Evolutionary conservation across 2,888 invertebrate genomes (phyloP).

Genomic region (Xanthorhoe spadicearia): DNA sequence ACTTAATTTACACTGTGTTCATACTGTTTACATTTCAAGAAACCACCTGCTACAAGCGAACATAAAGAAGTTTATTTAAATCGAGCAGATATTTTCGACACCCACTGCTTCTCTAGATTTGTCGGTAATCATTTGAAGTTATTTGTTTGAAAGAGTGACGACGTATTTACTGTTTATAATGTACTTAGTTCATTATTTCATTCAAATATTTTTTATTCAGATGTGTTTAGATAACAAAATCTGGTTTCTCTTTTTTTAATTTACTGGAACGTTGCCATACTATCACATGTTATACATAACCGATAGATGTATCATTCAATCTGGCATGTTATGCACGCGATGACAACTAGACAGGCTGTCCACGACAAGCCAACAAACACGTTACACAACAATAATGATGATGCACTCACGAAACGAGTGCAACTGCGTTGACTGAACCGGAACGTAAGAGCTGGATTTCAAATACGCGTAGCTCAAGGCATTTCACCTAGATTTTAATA

Average conservation of each 20-base stretch:
- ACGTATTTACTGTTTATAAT: constrained; percentile 20
- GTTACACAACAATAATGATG: constrained; percentile 27
- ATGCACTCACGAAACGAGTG: constrained; percentile 24
- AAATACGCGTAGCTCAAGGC: constrained; percentile 9
- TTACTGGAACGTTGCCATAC: constrained; percentile 33
- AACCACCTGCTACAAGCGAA: not conserved
- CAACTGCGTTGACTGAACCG: constrained; percentile 20
- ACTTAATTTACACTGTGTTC: not conserved
- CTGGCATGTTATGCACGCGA: constrained; percentile 29
- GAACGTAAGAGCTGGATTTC: constrained; percentile 9
- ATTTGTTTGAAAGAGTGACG: constrained; percentile 21
- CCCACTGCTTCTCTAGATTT: constrained; percentile 2
- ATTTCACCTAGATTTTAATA: constrained; percentile 9
- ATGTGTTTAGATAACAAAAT: constrained; percentile 15
- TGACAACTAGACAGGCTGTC: constrained; percentile 32
- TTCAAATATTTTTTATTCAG: constrained; percentile 5
- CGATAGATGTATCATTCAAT: constrained; percentile 22
- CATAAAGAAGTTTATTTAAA: constrained; percentile 6
- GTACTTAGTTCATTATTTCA: constrained; percentile 11
- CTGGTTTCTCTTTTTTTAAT: constrained; percentile 24
- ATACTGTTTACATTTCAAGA: constrained; percentile 1
- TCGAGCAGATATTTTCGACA: constrained; percentile 4
- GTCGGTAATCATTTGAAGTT: constrained; percentile 8
- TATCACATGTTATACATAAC: constrained; percentile 27
- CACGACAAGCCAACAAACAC: constrained; percentile 20